These are phyloP conservation scores for Trichonephila inaurata DNA, from an alignment of 1,140 invertebrate species.

Conservation along the genomic window DNA sequence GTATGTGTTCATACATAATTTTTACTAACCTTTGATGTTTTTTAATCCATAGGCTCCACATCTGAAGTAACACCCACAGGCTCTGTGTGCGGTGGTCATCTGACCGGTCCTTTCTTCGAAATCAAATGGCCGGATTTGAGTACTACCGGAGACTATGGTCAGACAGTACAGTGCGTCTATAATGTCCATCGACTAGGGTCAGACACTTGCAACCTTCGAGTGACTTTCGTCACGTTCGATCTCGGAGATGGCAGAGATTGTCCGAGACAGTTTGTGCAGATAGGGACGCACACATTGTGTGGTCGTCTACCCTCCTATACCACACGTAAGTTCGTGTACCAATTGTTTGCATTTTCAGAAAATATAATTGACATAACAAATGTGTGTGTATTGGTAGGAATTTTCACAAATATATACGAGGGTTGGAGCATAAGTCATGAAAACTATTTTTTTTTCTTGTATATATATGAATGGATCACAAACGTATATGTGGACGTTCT, in stretches of 20 bases:
- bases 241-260: conserved; percentile 70
- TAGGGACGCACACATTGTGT: conserved; percentile 63
- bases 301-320: conserved; percentile 67
- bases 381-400: too few relatives aligned
- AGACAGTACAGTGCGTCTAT: conserved; percentile 66
- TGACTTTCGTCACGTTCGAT: conserved; percentile 71
- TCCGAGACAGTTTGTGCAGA: conserved; percentile 65
- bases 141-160: conserved; percentile 53
- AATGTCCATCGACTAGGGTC: conserved; percentile 66
- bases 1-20: too few relatives aligned
- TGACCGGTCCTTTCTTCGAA: conserved; percentile 68
- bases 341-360: too few relatives aligned
- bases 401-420: too few relatives aligned
- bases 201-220: conserved; percentile 65
- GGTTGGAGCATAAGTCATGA: too few relatives aligned
- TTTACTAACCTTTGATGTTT: too few relatives aligned
- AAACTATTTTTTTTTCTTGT: too few relatives aligned
- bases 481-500: too few relatives aligned
- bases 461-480: too few relatives aligned
- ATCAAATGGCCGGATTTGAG: conserved; percentile 64
- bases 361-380: too few relatives aligned
- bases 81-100: conserved; percentile 54
- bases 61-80: neutral
- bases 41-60: neutral
- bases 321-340: neutral